Evolutionary conservation across 2,888 invertebrate species (phyloP).

Genomic region (Pharmacophagus antenor): DNA sequence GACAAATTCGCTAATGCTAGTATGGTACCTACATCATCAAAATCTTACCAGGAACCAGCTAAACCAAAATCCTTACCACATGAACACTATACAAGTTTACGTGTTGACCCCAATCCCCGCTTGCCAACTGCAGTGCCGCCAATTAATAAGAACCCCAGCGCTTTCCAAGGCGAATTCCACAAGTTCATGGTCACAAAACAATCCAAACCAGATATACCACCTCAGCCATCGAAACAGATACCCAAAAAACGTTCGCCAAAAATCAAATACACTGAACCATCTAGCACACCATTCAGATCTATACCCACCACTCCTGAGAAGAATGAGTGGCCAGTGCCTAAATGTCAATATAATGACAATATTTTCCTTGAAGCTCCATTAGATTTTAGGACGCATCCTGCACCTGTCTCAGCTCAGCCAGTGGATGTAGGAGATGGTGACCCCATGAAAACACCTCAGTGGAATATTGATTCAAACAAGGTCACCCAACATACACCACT

Average conservation of each 20-base stretch:
- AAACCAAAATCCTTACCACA: conserved; percentile 25
- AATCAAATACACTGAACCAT: conserved; percentile 39
- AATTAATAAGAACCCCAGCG: conserved; percentile 65
- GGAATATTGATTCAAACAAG: conserved; percentile 48
- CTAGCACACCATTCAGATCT: conserved; percentile 31
- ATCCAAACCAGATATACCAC: conserved; percentile 8
- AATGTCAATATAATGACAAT: conserved; percentile 68
- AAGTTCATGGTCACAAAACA: conserved; percentile 57
- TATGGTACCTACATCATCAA: conserved; percentile 26
- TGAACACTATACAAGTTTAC: conserved; percentile 38
- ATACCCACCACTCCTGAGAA: conserved; percentile 30
- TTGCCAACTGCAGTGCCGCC: conserved; percentile 55
- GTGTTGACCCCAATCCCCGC: conserved; percentile 43
- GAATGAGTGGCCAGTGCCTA: conserved; percentile 50
- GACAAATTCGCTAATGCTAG: conserved; percentile 15
- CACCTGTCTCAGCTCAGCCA: not conserved
- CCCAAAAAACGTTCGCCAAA: conserved; percentile 33
- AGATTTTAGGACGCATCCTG: conserved; percentile 52
- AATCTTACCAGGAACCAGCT: conserved; percentile 30
- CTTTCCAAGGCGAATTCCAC: conserved; percentile 67
- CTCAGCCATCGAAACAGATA: conserved; percentile 2
- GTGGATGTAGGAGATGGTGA: not conserved
- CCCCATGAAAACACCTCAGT: conserved; percentile 40
- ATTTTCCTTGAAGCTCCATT: conserved; percentile 61
- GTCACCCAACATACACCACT: conserved; percentile 38